Conservation (phyloP, 2,888 invertebrate species). For the Dynastes tityus region DNA sequence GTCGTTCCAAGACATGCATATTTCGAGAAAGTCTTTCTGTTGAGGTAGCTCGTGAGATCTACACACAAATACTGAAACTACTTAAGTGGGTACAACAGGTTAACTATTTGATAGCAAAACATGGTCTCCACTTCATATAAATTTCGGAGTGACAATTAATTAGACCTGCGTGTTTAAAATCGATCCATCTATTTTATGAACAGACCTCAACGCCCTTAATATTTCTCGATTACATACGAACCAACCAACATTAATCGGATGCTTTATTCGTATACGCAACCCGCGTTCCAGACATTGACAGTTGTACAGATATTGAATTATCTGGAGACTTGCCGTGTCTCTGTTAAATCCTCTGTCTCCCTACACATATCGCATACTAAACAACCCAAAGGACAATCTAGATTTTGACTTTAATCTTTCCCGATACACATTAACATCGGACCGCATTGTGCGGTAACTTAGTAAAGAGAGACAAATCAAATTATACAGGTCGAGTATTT, state of each 20-base stretch:
- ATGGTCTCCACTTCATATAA: background rate
- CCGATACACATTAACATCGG: conserved; percentile 28
- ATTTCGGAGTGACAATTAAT: conserved; percentile 18
- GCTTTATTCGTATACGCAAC: conserved; percentile 34
- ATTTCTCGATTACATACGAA: conserved; percentile 37
- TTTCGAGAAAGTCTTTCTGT: too few relatives aligned
- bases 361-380: background rate
- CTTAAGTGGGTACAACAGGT: too few relatives aligned
- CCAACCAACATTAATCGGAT: conserved; percentile 22
- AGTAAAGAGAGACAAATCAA: conserved; percentile 22
- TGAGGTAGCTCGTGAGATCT: too few relatives aligned
- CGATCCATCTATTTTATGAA: conserved; percentile 29
- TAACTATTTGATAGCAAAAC: too few relatives aligned
- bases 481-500: conserved; percentile 20
- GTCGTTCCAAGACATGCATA: too few relatives aligned
- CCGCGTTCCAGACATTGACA: conserved; percentile 42
- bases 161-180: conserved; percentile 26
- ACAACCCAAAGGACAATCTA: conserved; percentile 21
- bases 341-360: conserved; percentile 29
- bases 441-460: conserved; percentile 16
- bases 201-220: conserved; percentile 18
- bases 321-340: conserved; percentile 32
- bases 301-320: conserved; percentile 45
- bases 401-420: conserved; percentile 43
- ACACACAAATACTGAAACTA: too few relatives aligned